Base-by-base conservation (phyloP, 2,113 vertebrate species). In the Illadopsis cleaveri region DNA sequence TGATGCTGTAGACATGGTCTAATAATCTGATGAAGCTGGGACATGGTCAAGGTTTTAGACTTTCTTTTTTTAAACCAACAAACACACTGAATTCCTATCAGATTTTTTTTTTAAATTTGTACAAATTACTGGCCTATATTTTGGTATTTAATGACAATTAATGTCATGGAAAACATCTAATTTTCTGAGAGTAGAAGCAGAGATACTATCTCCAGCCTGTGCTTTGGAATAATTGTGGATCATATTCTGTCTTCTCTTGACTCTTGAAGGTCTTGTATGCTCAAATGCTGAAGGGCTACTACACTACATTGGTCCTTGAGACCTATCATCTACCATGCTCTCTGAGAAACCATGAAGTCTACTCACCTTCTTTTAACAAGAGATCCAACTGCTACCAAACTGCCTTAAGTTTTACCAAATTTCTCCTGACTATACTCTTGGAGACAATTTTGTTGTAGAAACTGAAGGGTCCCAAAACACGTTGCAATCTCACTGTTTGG, bases 21-120 rank as follows among this genome's bases (percentile, higher is more conserved):
- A 90, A 92, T 80, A 92, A 89, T 90, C 92, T 80, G 87, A 96
- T 94, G 73, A 96, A 91, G 93, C 87, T 86, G 78, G 91, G 62
- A 86, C 70, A 90, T 12, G 5, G 92, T 65, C 88, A 95, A 91
- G 90, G 54, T 69, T 90, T 90, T 76, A 61, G 38, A 8, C 19
- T 20, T 38, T 7, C 53, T 23, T 86, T 94, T 90, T 92, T 70
- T 54, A 81, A 92, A 64, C 31, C 20, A 75, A 94, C 12, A 79
- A 82, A 88, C 68, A 83, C 40, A 70, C 11, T 9, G 2, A 70
- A 89, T 70, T 86, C 44, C 15, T 23, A 42, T 33, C 40, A 44
- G 28, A 53, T 80, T 28, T 70, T 14, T 15, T 70, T 78, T 50
- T 48, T 7, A 18, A 18, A 81, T 65, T 53, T 65, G 40, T 79